Base-by-base conservation (phyloP, 2,797 vertebrate species). In the Coregonus suidteri region DNA sequence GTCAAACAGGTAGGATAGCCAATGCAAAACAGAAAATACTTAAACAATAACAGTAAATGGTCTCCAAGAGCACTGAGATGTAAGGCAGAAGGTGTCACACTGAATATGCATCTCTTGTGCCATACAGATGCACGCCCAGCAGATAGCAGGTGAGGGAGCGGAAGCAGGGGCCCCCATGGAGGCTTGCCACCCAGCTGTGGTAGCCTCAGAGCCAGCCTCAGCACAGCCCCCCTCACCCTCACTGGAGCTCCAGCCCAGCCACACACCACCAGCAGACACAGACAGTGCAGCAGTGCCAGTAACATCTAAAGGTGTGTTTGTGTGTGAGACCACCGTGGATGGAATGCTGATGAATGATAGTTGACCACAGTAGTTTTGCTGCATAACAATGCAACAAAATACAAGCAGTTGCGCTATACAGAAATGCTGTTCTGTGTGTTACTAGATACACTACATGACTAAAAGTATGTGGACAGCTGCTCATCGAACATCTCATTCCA, bases 1-100 rank as follows among this genome's bases (percentile, higher is more conserved):
- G 98, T 98, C 9, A 95, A 90, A 71, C 93, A 98, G 97, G 98
- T 99, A 90, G 30, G 4, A 31, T 4, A 67, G 4, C 7, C 4
- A 14, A 9, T 41, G 16, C 9, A 11, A 47, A 47, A 47, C 9
- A 18, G 4, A 35, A 30, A 18, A 31, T 0, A 66, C 4, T 52
- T 52, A 18, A 16, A 56, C 4, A n/a, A 9, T 7, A 59, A n/a
- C 56, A n/a, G 56, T 59, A n/a, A 7, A 20, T 66, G n/a, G 64
- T 30, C 4, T 34, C 15, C n/a, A 18, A 41, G 5, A 20, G 20
- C 9, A 30, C 4, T 71, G 20, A 20, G 51, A 13, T 76, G 9
- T 64, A 64, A 64, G 20, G 5, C 30, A 34, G 13, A 66, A 13
- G 30, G 11, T 4, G 13, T 67, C 47, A 51, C 15, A 6, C 35